Evolutionary conservation across 2,888 invertebrate genomes (phyloP).

Genomic region (Abrostola tripartita): DNA sequence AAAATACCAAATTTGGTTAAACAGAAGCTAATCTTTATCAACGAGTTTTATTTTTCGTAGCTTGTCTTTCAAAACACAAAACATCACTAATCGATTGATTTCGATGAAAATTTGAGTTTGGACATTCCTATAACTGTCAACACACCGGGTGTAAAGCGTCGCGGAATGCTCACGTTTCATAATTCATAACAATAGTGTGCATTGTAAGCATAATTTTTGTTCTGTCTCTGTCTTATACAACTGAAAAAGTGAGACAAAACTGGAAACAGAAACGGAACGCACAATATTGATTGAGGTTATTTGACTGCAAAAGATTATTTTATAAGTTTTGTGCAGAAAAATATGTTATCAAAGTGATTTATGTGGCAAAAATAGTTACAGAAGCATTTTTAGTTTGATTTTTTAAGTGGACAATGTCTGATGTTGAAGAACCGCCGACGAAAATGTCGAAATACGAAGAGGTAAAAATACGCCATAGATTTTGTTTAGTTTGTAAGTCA

Average conservation of each 20-base stretch:
- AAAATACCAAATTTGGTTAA: too few relatives aligned
- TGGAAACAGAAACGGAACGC: constrained; percentile 9
- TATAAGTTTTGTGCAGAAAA: constrained; percentile 3
- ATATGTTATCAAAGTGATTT: constrained; percentile 27
- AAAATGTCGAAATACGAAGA: constrained; percentile 70
- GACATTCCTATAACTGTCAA: constrained; percentile 27
- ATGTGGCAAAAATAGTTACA: constrained; percentile 10
- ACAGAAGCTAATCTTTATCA: too few relatives aligned
- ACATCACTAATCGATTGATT: neutral
- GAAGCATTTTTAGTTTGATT: constrained; percentile 4
- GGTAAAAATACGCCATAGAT: constrained; percentile 21
- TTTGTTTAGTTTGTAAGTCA: too few relatives aligned
- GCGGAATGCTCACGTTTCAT: constrained; percentile 2
- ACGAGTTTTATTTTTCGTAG: too few relatives aligned
- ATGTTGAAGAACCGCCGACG: constrained; percentile 72
- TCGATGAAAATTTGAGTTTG: neutral
- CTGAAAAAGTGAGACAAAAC: constrained; percentile 12
- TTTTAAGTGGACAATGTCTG: constrained; percentile 65
- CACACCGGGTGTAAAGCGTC: constrained; percentile 11
- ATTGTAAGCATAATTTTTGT: neutral
- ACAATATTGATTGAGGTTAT: constrained; percentile 42
- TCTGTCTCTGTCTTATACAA: neutral
- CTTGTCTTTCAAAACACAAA: neutral
- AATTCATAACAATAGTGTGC: neutral
- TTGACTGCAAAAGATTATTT: neutral